These are phyloP conservation scores for Acanthopagrus latus DNA, from an alignment of 2,797 vertebrate species.

Conservation along the genomic window DNA sequence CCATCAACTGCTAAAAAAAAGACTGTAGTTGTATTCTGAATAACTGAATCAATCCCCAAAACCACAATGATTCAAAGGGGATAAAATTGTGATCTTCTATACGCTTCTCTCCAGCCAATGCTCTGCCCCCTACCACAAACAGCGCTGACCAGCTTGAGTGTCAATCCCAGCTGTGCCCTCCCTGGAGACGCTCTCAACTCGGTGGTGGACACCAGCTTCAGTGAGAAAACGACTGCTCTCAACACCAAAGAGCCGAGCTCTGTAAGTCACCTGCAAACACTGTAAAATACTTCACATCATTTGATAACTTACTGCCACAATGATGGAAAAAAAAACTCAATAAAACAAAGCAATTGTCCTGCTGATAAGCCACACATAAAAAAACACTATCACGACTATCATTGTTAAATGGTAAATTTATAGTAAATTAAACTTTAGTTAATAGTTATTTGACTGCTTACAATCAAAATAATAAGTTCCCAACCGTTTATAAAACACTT, in stretches of 20 bases:
- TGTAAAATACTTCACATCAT: neutral
- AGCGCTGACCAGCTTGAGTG: constrained; percentile 87
- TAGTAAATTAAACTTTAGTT: no score
- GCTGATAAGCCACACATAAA: neutral
- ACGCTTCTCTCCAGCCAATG: constrained; percentile 79
- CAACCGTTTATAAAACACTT: no score
- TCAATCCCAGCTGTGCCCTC: constrained; percentile 91
- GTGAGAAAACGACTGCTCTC: constrained; percentile 72
- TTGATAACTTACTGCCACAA: no score
- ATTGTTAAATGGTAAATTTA: no score
- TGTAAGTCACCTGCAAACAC: constrained; percentile 81
- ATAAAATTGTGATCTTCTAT: constrained; percentile 7
- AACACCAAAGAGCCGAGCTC: constrained; percentile 83
- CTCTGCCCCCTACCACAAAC: constrained; percentile 89
- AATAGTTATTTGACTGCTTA: no score
- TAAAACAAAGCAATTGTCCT: neutral
- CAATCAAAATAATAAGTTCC: no score
- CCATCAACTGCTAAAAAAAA: neutral
- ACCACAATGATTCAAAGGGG: neutral
- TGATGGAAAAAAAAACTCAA: no score
- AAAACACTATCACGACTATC: no score
- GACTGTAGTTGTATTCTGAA: neutral
- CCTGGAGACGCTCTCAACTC: constrained; percentile 94
- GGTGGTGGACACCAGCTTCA: constrained; percentile 88
- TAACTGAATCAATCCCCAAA: neutral